Conservation (phyloP, 37 sponge, comb jelly and placozoan genomes). For the Cliona cf. orientalis region DNA sequence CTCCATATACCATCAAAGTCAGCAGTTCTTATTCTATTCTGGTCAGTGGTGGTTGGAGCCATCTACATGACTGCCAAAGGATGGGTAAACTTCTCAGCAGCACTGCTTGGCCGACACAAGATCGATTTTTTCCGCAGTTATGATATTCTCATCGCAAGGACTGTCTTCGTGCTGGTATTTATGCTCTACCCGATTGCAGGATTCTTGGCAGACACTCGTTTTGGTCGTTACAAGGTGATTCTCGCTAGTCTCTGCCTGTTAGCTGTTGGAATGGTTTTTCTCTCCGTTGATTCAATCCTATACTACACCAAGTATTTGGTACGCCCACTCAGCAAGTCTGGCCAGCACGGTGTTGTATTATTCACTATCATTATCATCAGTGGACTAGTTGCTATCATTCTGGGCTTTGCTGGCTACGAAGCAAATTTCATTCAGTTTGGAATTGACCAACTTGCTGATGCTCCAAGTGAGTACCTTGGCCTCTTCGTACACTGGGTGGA, state of each 20-base stretch:
- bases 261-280: too few relatives aligned
- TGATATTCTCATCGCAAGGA: neutral
- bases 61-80: neutral
- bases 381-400: too few relatives aligned
- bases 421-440: neutral
- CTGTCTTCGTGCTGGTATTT: neutral
- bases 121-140: neutral
- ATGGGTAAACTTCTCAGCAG: neutral
- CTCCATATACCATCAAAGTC: neutral
- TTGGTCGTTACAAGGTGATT: neutral
- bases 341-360: too few relatives aligned
- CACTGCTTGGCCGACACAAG: neutral
- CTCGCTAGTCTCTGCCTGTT: too few relatives aligned
- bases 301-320: too few relatives aligned
- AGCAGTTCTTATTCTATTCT: neutral
- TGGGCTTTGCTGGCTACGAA: neutral
- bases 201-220: neutral
- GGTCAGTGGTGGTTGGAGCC: neutral
- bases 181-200: neutral
- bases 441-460: neutral
- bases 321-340: too few relatives aligned
- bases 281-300: too few relatives aligned
- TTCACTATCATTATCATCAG: too few relatives aligned
- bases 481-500: neutral
- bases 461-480: neutral